Evolutionary conservation across 1,140 invertebrate genomes (phyloP).

Genomic region (Mesaphorura yosii): DNA sequence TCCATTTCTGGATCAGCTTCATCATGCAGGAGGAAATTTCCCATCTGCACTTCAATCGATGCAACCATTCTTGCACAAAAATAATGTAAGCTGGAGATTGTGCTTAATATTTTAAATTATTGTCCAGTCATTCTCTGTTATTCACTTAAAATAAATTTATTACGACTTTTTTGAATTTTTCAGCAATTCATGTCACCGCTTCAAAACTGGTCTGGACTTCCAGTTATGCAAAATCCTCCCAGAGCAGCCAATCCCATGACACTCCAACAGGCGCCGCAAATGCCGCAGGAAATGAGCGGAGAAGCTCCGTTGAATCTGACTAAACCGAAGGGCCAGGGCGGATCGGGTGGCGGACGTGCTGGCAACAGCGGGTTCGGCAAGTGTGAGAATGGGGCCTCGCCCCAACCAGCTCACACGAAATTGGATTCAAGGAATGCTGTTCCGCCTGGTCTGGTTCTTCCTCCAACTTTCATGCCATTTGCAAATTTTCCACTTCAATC

Average conservation of each 20-base stretch:
- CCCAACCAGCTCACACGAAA: constrained; percentile 33
- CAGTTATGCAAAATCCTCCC: constrained; percentile 33
- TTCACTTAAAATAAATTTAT: not conserved
- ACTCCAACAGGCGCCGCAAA: constrained; percentile 34
- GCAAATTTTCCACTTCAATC: constrained; percentile 28
- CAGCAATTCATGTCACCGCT: constrained; percentile 23
- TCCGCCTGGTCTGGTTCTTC: constrained; percentile 39
- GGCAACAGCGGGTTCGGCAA: constrained; percentile 32
- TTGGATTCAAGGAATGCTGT: constrained; percentile 39
- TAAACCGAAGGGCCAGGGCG: constrained; percentile 58
- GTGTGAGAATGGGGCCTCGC: constrained; percentile 17
- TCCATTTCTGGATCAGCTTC: constrained; percentile 46
- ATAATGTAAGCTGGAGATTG: constrained; percentile 23
- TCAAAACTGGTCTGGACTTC: constrained; percentile 24
- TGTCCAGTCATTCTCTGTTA: not conserved
- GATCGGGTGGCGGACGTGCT: constrained; percentile 39
- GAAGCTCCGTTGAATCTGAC: constrained; percentile 79
- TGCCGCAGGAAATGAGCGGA: constrained; percentile 55
- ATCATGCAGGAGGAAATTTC: constrained; percentile 33
- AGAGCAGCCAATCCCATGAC: constrained; percentile 39
- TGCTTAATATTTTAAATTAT: not conserved
- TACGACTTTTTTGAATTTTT: constrained; percentile 8
- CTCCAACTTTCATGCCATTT: constrained; percentile 31
- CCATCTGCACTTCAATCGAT: constrained; percentile 37
- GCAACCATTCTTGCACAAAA: constrained; percentile 34